phyloP scores from a whole-genome alignment of 2,113 vertebrate species.

The Scomber scombrus region DNA sequence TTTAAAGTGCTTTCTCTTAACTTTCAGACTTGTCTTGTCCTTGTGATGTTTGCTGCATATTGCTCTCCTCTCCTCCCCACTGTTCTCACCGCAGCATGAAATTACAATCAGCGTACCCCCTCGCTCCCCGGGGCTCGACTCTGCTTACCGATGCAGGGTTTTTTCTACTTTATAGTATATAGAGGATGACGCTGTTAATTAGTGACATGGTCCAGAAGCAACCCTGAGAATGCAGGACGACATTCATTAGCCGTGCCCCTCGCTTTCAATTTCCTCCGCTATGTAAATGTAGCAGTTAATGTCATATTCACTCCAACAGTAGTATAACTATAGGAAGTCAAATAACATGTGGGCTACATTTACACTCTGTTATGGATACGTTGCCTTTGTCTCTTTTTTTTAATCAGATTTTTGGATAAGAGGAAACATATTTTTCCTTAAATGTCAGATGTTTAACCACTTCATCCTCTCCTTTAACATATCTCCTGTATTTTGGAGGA shows the following conservation, averaged over 20 bases:
- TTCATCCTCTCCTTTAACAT: too few relatives aligned
- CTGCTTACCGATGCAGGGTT: constrained; percentile 62
- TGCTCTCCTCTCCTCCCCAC: constrained; percentile 24
- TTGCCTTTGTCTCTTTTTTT: too few relatives aligned
- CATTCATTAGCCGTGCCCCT: not conserved
- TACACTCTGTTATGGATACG: too few relatives aligned
- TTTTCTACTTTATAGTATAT: constrained; percentile 27
- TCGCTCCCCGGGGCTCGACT: constrained; percentile 46
- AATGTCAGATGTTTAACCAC: too few relatives aligned
- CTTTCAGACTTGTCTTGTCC: constrained; percentile 24
- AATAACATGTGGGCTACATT: too few relatives aligned
- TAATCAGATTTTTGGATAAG: too few relatives aligned
- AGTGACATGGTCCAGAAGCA: constrained; percentile 35
- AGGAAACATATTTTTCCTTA: too few relatives aligned
- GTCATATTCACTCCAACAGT: too few relatives aligned
- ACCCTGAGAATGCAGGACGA: not conserved
- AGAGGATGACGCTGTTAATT: constrained; percentile 26
- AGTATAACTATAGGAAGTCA: too few relatives aligned
- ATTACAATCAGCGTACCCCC: constrained; percentile 66
- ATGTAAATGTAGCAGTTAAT: too few relatives aligned
- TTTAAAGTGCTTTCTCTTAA: not conserved
- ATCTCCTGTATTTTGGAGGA: too few relatives aligned
- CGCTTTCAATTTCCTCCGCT: not conserved
- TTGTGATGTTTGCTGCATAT: constrained; percentile 32
- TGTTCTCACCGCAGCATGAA: constrained; percentile 78